phyloP scores from a whole-genome alignment of 1,140 invertebrate species.

The Colletes gigas region DNA sequence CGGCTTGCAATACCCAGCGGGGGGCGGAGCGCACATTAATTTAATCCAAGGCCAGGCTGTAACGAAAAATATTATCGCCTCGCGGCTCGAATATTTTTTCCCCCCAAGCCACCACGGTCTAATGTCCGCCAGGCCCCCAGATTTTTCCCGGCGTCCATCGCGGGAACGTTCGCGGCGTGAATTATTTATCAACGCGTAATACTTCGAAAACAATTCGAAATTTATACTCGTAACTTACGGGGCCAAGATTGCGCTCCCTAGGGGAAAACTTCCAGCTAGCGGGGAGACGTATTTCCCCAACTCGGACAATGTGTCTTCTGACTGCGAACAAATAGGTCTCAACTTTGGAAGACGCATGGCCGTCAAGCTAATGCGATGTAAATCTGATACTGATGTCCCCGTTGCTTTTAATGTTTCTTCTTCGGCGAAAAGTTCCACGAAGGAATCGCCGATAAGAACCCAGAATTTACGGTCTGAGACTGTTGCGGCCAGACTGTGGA shows the following conservation, averaged over 20 bases:
- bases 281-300: slow-evolving; percentile 35
- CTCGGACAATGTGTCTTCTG: slow-evolving; percentile 43
- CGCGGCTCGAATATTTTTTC: neutral
- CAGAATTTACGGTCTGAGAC: neutral
- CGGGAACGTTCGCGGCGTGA: neutral
- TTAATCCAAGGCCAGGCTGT: neutral
- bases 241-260: slow-evolving; percentile 21
- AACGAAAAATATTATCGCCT: neutral
- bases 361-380: slow-evolving; percentile 38
- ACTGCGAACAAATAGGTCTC: slow-evolving; percentile 38
- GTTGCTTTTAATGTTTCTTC: slow-evolving; percentile 23
- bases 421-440: neutral
- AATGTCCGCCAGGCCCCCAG: too few species aligned
- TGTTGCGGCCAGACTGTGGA: too few species aligned
- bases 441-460: neutral
- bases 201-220: slow-evolving; percentile 30
- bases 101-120: too few species aligned
- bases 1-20: neutral
- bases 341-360: slow-evolving; percentile 32
- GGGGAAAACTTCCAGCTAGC: slow-evolving; percentile 23
- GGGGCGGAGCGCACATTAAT: neutral
- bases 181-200: slow-evolving; percentile 21
- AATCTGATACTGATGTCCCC: slow-evolving; percentile 39
- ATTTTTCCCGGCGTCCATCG: neutral
- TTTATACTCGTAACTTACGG: slow-evolving; percentile 33